Conservation (phyloP, 2,888 invertebrate genomes). For the Mythimna lalbum region DNA sequence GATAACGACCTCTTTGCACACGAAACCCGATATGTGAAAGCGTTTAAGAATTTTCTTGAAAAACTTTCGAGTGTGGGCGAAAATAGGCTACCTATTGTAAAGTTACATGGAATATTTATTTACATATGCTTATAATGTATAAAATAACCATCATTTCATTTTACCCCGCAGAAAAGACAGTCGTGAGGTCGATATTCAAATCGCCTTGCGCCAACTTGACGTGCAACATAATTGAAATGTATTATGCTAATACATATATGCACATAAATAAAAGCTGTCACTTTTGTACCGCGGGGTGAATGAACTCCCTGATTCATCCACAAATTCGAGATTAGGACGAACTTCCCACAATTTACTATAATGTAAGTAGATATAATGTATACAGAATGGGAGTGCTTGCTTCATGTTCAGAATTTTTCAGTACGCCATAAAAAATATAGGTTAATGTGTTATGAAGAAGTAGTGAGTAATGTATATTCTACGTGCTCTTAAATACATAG, state of each 20-base stretch:
- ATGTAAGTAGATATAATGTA: slow-evolving; percentile 22
- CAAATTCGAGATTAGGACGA: slow-evolving; percentile 74
- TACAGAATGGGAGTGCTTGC: slow-evolving; percentile 12
- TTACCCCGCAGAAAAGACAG: slow-evolving; percentile 66
- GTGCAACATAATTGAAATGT: slow-evolving; percentile 84
- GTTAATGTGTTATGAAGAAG: slow-evolving; percentile 35
- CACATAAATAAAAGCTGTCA: slow-evolving; percentile 69
- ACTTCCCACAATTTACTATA: slow-evolving; percentile 58
- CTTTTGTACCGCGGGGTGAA: slow-evolving; percentile 69
- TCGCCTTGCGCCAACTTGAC: slow-evolving; percentile 79
- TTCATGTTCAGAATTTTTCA: slow-evolving; percentile 33
- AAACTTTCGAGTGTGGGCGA: slow-evolving; percentile 51
- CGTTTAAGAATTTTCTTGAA: slow-evolving; percentile 32
- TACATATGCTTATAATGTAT: slow-evolving; percentile 42
- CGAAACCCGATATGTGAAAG: slow-evolving; percentile 55
- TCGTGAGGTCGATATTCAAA: slow-evolving; percentile 85
- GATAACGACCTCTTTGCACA: slow-evolving; percentile 14
- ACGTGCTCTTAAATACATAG: slow-evolving; percentile 17
- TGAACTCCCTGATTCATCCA: slow-evolving; percentile 71
- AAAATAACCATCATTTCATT: slow-evolving; percentile 61
- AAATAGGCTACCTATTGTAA: slow-evolving; percentile 35
- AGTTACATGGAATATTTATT: slow-evolving; percentile 31
- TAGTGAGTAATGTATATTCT: slow-evolving; percentile 18
- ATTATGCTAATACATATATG: slow-evolving; percentile 80
- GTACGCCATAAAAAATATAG: slow-evolving; percentile 23